Evolutionary conservation across 2,113 vertebrate species (phyloP).

Genomic region (Abramis brama): DNA sequence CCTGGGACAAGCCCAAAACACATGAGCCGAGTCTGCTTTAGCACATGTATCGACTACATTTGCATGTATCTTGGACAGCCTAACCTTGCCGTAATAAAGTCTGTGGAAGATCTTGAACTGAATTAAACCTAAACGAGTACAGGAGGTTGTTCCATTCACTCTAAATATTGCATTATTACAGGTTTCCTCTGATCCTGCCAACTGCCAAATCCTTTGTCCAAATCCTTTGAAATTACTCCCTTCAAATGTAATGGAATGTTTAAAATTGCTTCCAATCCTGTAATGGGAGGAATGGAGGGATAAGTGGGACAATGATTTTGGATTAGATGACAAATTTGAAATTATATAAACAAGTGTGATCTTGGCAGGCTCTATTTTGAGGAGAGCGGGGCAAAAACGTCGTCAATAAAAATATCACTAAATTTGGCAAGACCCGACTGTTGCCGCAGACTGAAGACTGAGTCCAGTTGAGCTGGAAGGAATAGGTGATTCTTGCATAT

Average conservation of each 20-base stretch:
- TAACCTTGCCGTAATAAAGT: no score
- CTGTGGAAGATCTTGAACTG: no score
- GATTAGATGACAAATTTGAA: neutral
- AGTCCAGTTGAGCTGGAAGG: neutral
- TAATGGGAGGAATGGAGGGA: no score
- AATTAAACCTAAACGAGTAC: neutral
- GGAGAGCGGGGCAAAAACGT: neutral
- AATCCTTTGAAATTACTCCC: no score
- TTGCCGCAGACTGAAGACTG: slow-evolving; percentile 1
- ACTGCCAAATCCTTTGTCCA: neutral
- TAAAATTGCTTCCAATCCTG: no score
- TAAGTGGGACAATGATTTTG: neutral
- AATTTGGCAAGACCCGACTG: neutral
- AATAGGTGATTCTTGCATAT: slow-evolving; percentile 28
- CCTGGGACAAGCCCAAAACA: no score
- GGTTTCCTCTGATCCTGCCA: neutral
- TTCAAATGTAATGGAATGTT: no score
- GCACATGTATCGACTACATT: no score
- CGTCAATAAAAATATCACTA: neutral
- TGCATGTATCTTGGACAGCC: no score
- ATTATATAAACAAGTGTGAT: neutral
- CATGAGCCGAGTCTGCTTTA: no score
- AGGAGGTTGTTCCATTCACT: neutral
- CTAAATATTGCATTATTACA: neutral
- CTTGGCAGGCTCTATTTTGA: neutral